Evolutionary conservation across 2,113 vertebrate species (phyloP).

Genomic region (Aramus guarauna): DNA sequence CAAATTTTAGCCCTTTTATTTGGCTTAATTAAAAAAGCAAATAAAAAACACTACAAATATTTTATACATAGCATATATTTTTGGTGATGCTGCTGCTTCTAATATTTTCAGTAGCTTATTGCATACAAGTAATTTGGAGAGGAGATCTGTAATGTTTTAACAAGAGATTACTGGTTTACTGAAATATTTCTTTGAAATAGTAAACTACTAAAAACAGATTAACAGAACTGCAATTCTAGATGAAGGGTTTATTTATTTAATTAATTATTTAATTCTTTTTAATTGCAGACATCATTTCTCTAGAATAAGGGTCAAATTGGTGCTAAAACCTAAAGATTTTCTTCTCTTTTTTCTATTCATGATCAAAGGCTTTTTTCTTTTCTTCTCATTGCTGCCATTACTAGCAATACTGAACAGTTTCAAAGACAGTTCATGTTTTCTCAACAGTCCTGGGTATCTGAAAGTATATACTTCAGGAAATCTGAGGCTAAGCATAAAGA

Average conservation of each 20-base stretch:
- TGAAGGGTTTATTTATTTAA: not conserved
- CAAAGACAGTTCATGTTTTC: not conserved
- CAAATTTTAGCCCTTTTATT: not conserved
- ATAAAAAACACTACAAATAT: not conserved
- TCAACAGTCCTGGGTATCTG: not conserved
- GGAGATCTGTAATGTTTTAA: not conserved
- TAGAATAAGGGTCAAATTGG: not conserved
- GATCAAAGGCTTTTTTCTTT: not conserved
- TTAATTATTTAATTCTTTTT: not conserved
- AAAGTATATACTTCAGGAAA: not conserved
- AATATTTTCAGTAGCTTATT: not conserved
- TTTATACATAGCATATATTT: not conserved
- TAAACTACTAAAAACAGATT: not conserved
- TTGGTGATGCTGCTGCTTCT: not conserved
- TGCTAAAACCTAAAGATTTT: not conserved
- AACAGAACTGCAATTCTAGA: not conserved
- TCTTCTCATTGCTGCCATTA: not conserved
- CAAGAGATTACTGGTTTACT: not conserved
- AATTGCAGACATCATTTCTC: not conserved
- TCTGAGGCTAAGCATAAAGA: not conserved
- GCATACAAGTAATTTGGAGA: not conserved
- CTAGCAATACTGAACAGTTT: not conserved
- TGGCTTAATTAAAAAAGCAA: not conserved
- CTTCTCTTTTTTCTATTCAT: not conserved
- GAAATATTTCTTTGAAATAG: not conserved